Evolutionary conservation across 2,888 invertebrate genomes (phyloP), one percentile per base, ranked within the genome.

Genomic region (Serrognathus titanus): DNA sequence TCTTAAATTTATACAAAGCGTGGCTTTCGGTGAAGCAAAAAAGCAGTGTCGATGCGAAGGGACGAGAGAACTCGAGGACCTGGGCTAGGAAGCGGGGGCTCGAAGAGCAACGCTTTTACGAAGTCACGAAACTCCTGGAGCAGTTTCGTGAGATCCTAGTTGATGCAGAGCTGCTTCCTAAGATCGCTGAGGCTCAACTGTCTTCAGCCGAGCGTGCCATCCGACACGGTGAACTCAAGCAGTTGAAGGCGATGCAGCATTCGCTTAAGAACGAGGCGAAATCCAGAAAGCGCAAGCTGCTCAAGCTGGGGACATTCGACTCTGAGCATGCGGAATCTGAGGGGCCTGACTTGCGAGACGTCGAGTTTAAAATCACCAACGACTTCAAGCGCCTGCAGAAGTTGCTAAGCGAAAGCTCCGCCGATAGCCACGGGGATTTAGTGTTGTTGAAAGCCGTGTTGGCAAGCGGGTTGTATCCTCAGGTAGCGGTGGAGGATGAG

Each of bases 81-180:
- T 99, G 99, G 98, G 94, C 97, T 66, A 85, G 85, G 62, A 83
- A 90, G 54, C 81, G 95, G 55, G 97, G 96, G 0, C 81, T 99
- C 6, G 98, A 99, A 76, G 98, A 99, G 73, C 97, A 99, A 75
- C 80, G 99, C 16, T 89, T 99, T 70, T 99, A 97, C 71, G 99
- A 99, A 78, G 90, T 96, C 70, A 93, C 92, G 0, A 98, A 98
- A 79, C 80, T 99, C 5, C 84, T 95, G 37, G 84, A 88, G 20
- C 99, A 99, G 76, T 91, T 97, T 68, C 85, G 90, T 70, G 88
- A 89, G 53, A 82, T 96, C 57, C 79, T 97, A 10, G 86, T 86
- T 79, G 90, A 76, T 9, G 75, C 75, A 0, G 69, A 74, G 48
- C 64, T 77, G 39, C 54, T 76, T 46, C 66, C 70, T 2, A 75